Base-by-base conservation (phyloP, 2,888 invertebrate genomes). In the Dioctria rufipes region DNA sequence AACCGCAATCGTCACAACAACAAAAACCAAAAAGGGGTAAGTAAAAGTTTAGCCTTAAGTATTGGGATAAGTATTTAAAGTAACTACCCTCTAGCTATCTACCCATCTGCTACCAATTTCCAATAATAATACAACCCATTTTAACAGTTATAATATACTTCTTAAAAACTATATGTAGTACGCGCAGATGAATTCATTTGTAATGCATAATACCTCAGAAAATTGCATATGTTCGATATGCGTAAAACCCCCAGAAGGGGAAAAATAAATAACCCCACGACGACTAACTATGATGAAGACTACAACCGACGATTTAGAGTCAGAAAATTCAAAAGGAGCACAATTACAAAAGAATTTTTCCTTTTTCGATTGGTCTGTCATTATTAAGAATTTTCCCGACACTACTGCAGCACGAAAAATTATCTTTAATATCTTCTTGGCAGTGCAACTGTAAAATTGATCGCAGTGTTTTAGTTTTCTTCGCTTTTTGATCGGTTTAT, bases 371-470 rank as follows among this genome's bases (percentile, higher is more conserved):
- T 61, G 61, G 37, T 61, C 61, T 61, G 61, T 61, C 39, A 61
- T 61, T 61, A 61, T 61, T 61, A 61, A 61, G 61, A 61, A 61
- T 61, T 61, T 61, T 61, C 61, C 61, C 61, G 61, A 61, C 61
- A 61, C 61, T 61, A 25, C 25, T 25, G 25, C 25, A 25, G 61
- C 61, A 61, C 61, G 61, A 61, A 61, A 61, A 61, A 61, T 61
- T 61, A 61, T 25, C 61, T 61, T 46, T 61, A 61, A 61, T 61
- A 61, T 61, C 61, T 25, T 25, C 25, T 0, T 25, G 61, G 6
- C 61, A 39, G 61, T 25, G 25, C 61, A 61, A 61, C 61, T 61
- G 61, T 61, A 61, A 61, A 61, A 61, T 61, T 61, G 61, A 11
- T 54, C 54, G 25, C 25, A 25, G 25, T 25, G 25, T 25, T 25